These are phyloP conservation scores for Botia kubotai DNA, from an alignment of 2,797 vertebrate genomes.

Conservation along the genomic window DNA sequence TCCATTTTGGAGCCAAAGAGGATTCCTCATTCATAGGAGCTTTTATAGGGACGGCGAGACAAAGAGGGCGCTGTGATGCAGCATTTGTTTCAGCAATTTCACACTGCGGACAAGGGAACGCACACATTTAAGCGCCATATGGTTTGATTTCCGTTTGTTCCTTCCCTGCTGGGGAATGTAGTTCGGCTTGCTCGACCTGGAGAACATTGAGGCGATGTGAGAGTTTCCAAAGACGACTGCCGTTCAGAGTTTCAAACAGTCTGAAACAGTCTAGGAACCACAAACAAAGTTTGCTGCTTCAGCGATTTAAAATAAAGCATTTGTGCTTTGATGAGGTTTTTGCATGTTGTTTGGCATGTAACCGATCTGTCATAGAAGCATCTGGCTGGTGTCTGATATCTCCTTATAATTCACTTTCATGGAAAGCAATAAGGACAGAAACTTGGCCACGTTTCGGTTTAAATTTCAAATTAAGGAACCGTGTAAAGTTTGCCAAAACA, in stretches of 20 bases:
- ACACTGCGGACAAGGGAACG: background rate
- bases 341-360: constrained; percentile 13
- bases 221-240: constrained; percentile 19
- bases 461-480: constrained; percentile 36
- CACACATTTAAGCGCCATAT: constrained; percentile 32
- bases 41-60: constrained; percentile 10
- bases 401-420: constrained; percentile 12
- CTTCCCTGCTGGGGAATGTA: constrained; percentile 13
- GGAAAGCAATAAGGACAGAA: constrained; percentile 42
- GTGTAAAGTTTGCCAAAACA: constrained; percentile 41
- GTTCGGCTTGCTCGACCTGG: constrained; percentile 37
- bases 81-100: background rate
- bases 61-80: constrained; percentile 26
- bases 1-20: constrained; percentile 48
- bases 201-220: constrained; percentile 14
- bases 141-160: constrained; percentile 35
- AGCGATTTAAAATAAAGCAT: constrained; percentile 1
- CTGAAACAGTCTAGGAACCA: background rate
- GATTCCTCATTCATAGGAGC: constrained; percentile 35
- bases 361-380: constrained; percentile 43
- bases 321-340: constrained; percentile 30
- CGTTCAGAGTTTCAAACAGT: background rate
- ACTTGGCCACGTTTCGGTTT: constrained; percentile 20
- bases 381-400: constrained; percentile 37
- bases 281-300: constrained; percentile 14